Conservation (phyloP, 2,797 vertebrate species). For the Phylloscopus collybita region DNA sequence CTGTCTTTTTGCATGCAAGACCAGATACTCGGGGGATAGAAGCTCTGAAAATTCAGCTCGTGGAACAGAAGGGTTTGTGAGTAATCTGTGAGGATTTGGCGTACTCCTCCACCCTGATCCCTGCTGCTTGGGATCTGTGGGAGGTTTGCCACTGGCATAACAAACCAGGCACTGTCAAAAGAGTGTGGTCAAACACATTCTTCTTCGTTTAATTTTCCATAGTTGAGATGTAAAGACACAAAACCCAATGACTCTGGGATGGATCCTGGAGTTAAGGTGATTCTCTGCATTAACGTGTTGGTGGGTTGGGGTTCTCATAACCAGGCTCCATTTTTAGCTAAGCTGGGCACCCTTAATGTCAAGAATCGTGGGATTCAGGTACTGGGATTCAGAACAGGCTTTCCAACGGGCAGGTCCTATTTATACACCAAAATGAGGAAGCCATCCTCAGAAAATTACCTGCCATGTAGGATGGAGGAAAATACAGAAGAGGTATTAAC, state of each 20-base stretch:
- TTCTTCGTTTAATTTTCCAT: background rate
- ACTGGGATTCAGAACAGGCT: background rate
- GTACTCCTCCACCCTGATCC: background rate
- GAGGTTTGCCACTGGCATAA: background rate
- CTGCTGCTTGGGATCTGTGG: background rate
- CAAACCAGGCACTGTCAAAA: background rate
- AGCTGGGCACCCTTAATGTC: background rate
- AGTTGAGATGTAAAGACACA: background rate
- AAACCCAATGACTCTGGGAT: fast-evolving
- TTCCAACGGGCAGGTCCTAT: background rate
- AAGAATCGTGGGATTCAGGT: background rate
- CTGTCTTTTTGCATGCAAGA: background rate
- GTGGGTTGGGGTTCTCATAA: background rate
- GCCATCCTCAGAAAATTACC: background rate
- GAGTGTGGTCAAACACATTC: background rate
- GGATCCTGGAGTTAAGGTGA: background rate
- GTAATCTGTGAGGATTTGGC: slow-evolving; percentile 20
- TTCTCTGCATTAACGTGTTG: background rate
- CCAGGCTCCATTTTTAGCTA: background rate
- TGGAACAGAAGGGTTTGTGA: background rate
- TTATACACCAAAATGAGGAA: background rate
- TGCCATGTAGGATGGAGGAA: background rate
- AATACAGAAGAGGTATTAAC: background rate
- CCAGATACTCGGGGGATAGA: background rate
- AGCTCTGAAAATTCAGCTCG: background rate